Conservation (phyloP, 2,113 vertebrate genomes). For the Pontoporia blainvillei region DNA sequence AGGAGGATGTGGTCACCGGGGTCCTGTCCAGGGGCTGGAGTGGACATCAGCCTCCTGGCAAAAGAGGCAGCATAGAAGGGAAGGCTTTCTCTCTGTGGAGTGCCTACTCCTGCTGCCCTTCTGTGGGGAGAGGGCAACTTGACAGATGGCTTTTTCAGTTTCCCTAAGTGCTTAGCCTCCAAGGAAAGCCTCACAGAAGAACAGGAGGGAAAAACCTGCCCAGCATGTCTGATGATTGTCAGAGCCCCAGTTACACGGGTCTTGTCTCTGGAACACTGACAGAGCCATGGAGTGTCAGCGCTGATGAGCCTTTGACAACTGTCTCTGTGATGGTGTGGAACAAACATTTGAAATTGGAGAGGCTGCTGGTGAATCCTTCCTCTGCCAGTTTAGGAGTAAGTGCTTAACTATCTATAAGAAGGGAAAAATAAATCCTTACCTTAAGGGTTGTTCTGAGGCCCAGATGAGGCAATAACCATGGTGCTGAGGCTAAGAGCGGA, state of each 20-base stretch:
- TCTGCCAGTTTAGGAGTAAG: neutral
- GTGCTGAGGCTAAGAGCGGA: neutral
- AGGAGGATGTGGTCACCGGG: neutral
- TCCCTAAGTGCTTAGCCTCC: neutral
- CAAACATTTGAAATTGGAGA: neutral
- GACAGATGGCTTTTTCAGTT: neutral
- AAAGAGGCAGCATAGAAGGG: neutral
- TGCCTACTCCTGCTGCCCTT: accelerated
- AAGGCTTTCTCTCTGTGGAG: neutral
- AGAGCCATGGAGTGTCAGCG: accelerated
- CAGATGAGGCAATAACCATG: neutral
- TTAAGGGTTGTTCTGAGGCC: neutral
- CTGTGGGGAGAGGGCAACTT: neutral
- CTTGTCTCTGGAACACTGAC: neutral
- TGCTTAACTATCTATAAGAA: neutral
- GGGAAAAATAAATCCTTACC: neutral
- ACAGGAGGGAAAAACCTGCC: neutral
- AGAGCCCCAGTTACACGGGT: accelerated
- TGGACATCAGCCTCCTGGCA: neutral
- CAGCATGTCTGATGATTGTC: accelerated
- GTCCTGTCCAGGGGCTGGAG: neutral
- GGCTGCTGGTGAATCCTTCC: neutral
- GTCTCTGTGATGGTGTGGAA: neutral
- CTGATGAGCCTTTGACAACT: neutral
- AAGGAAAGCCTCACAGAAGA: neutral